Base-by-base conservation (phyloP, 2,113 vertebrate genomes). In the Tragulus kanchil region DNA sequence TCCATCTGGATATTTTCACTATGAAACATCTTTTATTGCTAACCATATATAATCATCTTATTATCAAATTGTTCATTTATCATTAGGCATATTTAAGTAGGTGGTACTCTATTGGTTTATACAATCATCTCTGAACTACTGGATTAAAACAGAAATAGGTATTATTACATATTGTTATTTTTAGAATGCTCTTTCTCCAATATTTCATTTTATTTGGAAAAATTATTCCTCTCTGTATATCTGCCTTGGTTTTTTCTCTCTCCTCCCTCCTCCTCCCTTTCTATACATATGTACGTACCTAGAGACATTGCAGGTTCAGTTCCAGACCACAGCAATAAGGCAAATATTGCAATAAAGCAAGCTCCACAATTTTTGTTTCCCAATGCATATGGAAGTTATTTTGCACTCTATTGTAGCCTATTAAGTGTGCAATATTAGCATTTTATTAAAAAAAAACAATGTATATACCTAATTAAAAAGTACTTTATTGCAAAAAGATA, bases 11-110 rank as follows among this genome's bases (percentile, higher is more conserved):
- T 92, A 85, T 73, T 92, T 93, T 59, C 59, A 10, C 31, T 69
- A 58, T 69, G 28, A 90, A 85, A 81, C 13, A 85, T 84, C 36
- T 91, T 62, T 82, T n/a, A 90, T 81, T 91, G 69, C 52, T 85
- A 87, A 6, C 69, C 54, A 81, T 87, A 93, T 94, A 65, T n/a
- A 92, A 96, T 45, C 56, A 79, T 93, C 90, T 92, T 85, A 81
- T 94, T 83, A 52, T 16, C 79, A 31, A 93, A 87, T 79, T 59
- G 1, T 89, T 42, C 54, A 50, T 50, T 81, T 87, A 15, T 69
- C 15, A 36, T 95, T 94, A 92, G 48, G 15, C 8, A 65, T 94
- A 58, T 65, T 93, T 88, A 73, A n/a, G 13, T 78, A 83, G 84
- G 58, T 81, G 36, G 10, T 14, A 87, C 6, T 61, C 69, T 65